These are phyloP conservation scores for Anomalospiza imberbis DNA, from an alignment of 2,797 vertebrate genomes.

Conservation along the genomic window DNA sequence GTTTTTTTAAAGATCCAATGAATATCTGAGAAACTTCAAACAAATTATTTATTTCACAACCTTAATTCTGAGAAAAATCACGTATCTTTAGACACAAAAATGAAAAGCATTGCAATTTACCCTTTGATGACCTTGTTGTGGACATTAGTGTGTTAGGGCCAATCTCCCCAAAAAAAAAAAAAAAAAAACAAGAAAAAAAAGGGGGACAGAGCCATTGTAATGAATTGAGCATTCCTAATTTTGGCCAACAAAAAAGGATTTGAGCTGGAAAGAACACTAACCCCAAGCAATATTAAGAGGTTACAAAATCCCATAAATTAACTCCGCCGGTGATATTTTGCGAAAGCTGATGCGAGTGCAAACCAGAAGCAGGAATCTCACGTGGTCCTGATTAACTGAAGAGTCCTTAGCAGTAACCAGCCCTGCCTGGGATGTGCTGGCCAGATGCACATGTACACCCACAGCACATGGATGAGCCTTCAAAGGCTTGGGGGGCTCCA, in stretches of 20 bases:
- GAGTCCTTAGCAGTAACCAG: neutral
- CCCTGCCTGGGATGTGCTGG: slow-evolving; percentile 10
- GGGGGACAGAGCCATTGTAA: accelerated
- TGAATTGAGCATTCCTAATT: neutral
- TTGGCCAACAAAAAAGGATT: neutral
- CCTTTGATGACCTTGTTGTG: neutral
- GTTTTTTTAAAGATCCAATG: neutral
- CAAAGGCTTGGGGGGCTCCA: neutral
- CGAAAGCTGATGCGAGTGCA: slow-evolving; percentile 2
- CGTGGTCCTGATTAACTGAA: slow-evolving; percentile 41
- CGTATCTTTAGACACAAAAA: neutral
- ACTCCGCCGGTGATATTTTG: neutral
- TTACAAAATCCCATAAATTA: slow-evolving; percentile 61
- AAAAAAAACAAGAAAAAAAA: neutral
- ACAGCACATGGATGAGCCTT: neutral
- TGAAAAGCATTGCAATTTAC: neutral
- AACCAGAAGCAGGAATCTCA: slow-evolving; percentile 46
- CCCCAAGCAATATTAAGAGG: slow-evolving; percentile 38
- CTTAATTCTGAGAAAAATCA: slow-evolving; percentile 14
- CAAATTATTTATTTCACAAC: slow-evolving; percentile 55
- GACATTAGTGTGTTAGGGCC: neutral
- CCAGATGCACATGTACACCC: neutral
- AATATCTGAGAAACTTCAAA: slow-evolving; percentile 46
- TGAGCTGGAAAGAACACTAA: neutral
- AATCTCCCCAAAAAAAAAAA: neutral